phyloP scores from a whole-genome alignment of 2,888 invertebrate genomes.

The Tiphia femorata region DNA sequence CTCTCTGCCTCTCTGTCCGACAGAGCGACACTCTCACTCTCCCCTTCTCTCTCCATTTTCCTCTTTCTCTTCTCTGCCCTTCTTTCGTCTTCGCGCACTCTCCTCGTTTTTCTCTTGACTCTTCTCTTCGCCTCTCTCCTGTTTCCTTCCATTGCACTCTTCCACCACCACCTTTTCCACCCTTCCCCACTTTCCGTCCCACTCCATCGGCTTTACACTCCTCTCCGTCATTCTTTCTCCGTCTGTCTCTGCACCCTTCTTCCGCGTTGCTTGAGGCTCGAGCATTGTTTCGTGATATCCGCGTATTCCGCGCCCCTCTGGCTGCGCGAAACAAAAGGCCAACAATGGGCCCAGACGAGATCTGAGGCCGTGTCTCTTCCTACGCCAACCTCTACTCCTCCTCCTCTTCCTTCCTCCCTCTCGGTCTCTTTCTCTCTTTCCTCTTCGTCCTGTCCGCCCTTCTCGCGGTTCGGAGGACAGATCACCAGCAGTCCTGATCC shows the following conservation, averaged over 20 bases:
- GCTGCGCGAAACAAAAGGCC: slow-evolving; percentile 23
- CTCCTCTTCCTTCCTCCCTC: background rate
- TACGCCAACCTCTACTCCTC: slow-evolving; percentile 17
- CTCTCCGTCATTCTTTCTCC: slow-evolving; percentile 16
- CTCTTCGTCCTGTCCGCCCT: background rate
- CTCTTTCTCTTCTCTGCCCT: slow-evolving; percentile 1
- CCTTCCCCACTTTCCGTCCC: background rate
- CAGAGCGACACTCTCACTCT: background rate
- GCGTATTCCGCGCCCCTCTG: slow-evolving; percentile 35
- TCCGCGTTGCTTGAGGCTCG: slow-evolving; percentile 51
- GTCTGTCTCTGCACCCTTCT: slow-evolving; percentile 17
- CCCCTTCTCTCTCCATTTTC: background rate
- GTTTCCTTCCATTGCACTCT: too few relatives aligned
- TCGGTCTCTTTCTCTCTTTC: background rate
- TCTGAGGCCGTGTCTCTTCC: slow-evolving; percentile 36
- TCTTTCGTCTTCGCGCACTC: background rate
- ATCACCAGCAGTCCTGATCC: background rate
- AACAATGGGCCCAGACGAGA: slow-evolving; percentile 33
- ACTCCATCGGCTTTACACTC: background rate
- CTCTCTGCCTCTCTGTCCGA: slow-evolving; percentile 12
- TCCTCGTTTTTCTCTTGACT: slow-evolving; percentile 5
- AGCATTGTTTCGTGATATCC: slow-evolving; percentile 55
- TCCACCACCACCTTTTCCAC: too few relatives aligned
- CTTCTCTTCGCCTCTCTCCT: slow-evolving; percentile 8
- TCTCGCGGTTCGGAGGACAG: too few relatives aligned